Evolutionary conservation across 2,113 vertebrate species (phyloP), one percentile per base, ranked within the genome.

Genomic region (Zosterops hypoxanthus): DNA sequence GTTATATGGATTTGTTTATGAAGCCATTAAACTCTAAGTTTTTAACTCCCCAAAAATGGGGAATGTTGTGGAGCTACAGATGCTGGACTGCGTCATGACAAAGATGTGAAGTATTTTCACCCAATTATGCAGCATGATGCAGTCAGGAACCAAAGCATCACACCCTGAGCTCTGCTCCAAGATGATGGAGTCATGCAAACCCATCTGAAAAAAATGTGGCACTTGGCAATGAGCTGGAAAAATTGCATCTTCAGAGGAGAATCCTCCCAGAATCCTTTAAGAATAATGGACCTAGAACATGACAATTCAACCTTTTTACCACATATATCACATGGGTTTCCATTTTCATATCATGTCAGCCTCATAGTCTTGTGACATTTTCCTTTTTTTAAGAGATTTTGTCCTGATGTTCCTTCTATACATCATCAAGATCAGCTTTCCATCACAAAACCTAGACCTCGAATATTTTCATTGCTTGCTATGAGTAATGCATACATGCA

Each of bases 71-170:
- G n/a, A 88, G 57, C 44, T 87, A 60, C 60, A 94, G 66, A 82
- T 69, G 61, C 26, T 61, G 52, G 36, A 46, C 33, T 72, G 63
- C 1, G 0, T 69, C 70, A 61, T 42, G 24, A 52, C 41, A 90
- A 82, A 76, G 12, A 56, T 59, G 76, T 92, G 68, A 87, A 80
- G 36, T 76, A 49, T 92, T 97, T 93, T 85, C 75, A 80, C 21
- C 23, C 50, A 18, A 3, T 90, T 88, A 24, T 33, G 41, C 24
- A 71, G 71, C 36, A 23, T 6, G 6, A 82, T 4, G 8, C n/a
- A 93, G 63, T 33, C 75, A 73, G 55, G 55, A 86, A 42, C 24
- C 16, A 50, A 80, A 65, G 69, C 46, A 39, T 39, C 49, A 36
- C 64, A 68, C 11, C 21, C 81, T 25, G 44, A 66, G 47, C 60